Evolutionary conservation across 2,797 vertebrate genomes (phyloP), one percentile per base, ranked within the genome.

Genomic region (Neosilurus hyrtlii): DNA sequence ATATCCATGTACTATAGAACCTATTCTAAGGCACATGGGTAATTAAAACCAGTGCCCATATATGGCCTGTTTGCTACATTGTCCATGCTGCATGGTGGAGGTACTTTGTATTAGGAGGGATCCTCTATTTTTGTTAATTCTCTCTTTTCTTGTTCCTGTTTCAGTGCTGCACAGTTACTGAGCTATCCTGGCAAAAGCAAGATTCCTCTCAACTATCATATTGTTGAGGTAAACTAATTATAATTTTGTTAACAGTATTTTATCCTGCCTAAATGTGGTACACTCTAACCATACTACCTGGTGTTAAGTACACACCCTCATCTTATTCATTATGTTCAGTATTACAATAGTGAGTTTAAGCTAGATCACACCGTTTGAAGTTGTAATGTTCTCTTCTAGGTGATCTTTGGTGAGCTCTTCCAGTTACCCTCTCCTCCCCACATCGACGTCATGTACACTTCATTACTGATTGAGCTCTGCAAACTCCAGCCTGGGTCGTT

Each of bases 201-300:
- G 92, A 99, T 99, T 87, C 98, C 98, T 0, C 94, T 99, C 89
- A 99, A 99, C 92, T 99, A 99, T 88, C 97, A 99, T 88, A 99
- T 99, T 22, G 98, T 99, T 73, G 98, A 99, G 97, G 98, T 99
- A 94, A 54, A 43, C 76, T 20, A 22, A 8, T 43, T 4, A 8
- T 5, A 43, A 43, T 43, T 52, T 16, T 24, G 4, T 52, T 54
- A 24, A 52, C 4, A n/a, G 16, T 72, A 9, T 26, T 24, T 52
- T 24, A 16, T 72, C 14, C 49, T 24, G n/a, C 2, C 12, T 24
- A 26, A 52, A 24, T 71, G 18, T 5, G 26, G 1, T 30, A 18
- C 18, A 10, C 15, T 30, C 9, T 35, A 56, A n/a, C 22, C 26
- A 75, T 24, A 15, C 20, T n/a, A 26, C 51, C 22, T 43, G 15